Evolutionary conservation across 1,140 invertebrate genomes (phyloP).

Genomic region (Diorhabda sublineata): DNA sequence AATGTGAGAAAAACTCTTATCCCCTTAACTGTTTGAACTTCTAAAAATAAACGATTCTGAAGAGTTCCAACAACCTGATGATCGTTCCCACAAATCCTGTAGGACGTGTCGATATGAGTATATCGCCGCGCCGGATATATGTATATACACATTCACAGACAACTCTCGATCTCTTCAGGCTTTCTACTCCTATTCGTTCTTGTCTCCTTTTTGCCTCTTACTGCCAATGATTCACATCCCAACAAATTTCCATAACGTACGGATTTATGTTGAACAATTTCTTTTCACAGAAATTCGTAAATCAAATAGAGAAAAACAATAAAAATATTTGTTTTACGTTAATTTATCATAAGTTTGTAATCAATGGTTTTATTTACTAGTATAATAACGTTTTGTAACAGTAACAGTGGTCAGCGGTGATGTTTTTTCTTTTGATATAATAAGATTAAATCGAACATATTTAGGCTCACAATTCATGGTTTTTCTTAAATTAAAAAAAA

Average conservation of each 20-base stretch:
- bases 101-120: conserved; percentile 1
- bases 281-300: too few relatives aligned
- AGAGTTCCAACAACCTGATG: not conserved
- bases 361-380: too few relatives aligned
- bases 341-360: too few relatives aligned
- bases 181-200: not conserved
- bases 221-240: not conserved
- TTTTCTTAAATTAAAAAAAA: too few relatives aligned
- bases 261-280: not conserved
- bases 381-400: too few relatives aligned
- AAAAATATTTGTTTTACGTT: too few relatives aligned
- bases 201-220: not conserved
- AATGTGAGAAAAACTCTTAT: not conserved
- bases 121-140: not conserved
- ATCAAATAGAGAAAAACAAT: too few relatives aligned
- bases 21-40: not conserved
- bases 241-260: not conserved
- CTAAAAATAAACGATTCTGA: not conserved
- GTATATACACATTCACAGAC: not conserved
- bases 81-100: conserved; percentile 1
- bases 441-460: too few relatives aligned
- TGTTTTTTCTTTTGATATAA: too few relatives aligned
- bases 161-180: not conserved
- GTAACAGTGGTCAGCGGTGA: too few relatives aligned
- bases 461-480: too few relatives aligned